Evolutionary conservation across 1,140 invertebrate species (phyloP).

Genomic region (Macrosteles quadrilineatus): DNA sequence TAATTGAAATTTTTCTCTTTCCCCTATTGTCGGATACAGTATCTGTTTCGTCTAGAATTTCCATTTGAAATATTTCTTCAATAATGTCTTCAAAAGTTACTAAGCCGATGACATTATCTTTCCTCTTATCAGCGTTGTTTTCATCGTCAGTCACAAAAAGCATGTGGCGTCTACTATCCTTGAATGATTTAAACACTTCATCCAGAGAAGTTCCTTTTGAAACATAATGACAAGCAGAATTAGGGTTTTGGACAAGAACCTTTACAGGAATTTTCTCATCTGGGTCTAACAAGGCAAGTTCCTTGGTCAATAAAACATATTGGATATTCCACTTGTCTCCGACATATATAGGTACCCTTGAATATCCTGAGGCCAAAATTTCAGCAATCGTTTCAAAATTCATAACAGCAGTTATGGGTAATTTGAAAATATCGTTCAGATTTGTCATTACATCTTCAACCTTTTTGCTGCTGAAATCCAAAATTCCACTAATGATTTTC

Average conservation of each 20-base stretch:
- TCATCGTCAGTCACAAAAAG: constrained; percentile 47
- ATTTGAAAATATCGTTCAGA: constrained; percentile 59
- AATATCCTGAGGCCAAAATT: constrained; percentile 61
- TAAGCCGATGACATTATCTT: constrained; percentile 46
- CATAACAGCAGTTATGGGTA: constrained; percentile 53
- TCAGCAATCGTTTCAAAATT: constrained; percentile 61
- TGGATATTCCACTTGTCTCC: constrained; percentile 57
- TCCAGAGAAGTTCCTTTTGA: constrained; percentile 60
- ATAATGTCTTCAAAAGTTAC: constrained; percentile 56
- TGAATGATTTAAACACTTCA: constrained; percentile 62
- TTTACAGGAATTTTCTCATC: constrained; percentile 61
- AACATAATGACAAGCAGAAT: constrained; percentile 55
- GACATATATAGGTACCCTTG: constrained; percentile 63
- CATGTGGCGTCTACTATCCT: constrained; percentile 57
- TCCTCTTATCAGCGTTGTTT: constrained; percentile 42
- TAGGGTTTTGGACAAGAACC: constrained; percentile 61
- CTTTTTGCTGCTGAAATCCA: constrained; percentile 56
- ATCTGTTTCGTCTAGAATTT: constrained; percentile 55
- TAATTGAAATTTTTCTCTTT: constrained; percentile 4
- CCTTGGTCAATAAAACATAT: constrained; percentile 62
- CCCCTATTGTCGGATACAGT: constrained; percentile 24
- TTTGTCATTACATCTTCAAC: constrained; percentile 60
- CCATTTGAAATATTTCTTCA: constrained; percentile 54
- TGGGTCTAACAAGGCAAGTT: constrained; percentile 64
- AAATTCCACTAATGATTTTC: constrained; percentile 60